These are phyloP conservation scores for Formica selysi DNA, from an alignment of 1,140 invertebrate species.

Conservation along the genomic window DNA sequence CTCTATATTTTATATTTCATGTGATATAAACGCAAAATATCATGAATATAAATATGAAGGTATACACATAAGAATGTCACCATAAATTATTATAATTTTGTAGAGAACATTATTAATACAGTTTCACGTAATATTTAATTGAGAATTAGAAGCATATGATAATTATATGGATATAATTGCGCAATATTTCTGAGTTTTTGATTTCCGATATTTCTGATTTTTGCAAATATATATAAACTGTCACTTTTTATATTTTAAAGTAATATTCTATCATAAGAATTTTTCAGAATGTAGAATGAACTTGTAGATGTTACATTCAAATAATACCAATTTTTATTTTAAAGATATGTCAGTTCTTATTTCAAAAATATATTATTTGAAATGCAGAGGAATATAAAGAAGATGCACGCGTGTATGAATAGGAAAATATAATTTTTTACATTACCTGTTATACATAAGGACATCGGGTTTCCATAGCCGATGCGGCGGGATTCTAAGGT, in stretches of 20 bases:
- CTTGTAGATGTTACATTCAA: neutral
- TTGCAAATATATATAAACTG: neutral
- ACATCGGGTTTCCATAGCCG: slow-evolving; percentile 99
- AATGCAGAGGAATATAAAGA: neutral
- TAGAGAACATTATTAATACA: neutral
- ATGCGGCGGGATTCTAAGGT: slow-evolving; percentile 97
- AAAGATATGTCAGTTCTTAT: neutral
- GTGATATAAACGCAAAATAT: neutral
- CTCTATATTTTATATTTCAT: too few species aligned
- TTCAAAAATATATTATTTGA: neutral
- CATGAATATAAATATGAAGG: neutral
- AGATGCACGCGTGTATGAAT: neutral
- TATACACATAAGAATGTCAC: neutral
- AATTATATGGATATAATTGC: too few species aligned
- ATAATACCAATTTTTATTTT: neutral
- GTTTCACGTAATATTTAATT: neutral
- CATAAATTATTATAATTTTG: neutral
- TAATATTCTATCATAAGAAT: neutral
- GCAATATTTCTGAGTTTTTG: neutral
- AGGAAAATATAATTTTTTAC: slow-evolving; percentile 33
- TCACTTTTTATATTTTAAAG: neutral
- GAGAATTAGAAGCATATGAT: neutral
- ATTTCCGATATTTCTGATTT: neutral
- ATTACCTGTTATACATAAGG: slow-evolving; percentile 99
- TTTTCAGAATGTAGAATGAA: neutral